Evolutionary conservation across 1,140 invertebrate genomes (phyloP).

Genomic region (Venustaconcha ellipsiformis): DNA sequence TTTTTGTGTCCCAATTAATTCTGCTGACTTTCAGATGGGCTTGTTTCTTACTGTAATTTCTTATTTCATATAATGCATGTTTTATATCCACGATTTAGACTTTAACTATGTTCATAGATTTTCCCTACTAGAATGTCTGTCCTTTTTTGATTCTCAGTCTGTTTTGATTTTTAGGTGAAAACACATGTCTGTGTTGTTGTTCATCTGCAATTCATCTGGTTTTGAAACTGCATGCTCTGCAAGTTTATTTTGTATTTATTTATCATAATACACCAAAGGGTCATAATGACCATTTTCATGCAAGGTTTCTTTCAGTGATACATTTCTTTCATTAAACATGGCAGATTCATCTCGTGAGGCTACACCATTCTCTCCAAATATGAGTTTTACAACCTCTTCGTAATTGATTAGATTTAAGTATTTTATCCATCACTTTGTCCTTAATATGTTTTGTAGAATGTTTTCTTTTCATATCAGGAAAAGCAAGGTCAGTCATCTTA

Average conservation of each 20-base stretch:
- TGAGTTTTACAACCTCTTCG: not conserved
- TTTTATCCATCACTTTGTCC: conserved; percentile 25
- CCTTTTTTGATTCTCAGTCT: not conserved
- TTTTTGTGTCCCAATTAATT: not conserved
- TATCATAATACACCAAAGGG: not conserved
- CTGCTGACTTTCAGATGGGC: not conserved
- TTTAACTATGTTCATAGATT: conserved; percentile 1
- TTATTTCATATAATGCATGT: conserved; percentile 4
- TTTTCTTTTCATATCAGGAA: not conserved
- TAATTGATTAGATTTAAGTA: not conserved
- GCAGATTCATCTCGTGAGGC: not conserved
- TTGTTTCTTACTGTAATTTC: not conserved
- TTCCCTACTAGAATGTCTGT: conserved; percentile 6
- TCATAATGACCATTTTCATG: conserved; percentile 3
- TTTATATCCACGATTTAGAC: conserved; percentile 12
- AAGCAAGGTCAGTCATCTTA: conserved; percentile 22
- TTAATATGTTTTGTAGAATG: conserved; percentile 34
- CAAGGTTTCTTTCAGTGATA: not conserved
- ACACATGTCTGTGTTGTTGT: conserved; percentile 16
- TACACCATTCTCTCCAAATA: conserved; percentile 6
- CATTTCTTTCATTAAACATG: conserved; percentile 8
- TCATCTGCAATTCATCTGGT: conserved; percentile 2
- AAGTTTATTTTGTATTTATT: not conserved
- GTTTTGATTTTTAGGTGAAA: conserved; percentile 1
- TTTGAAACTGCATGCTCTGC: not conserved